A percentile compares a stretch with the other conserved stretches of the same genome.
Evolutionary conservation across 23 tunicate species (phyloP).

Genomic region (Diplosoma virens): DNA sequence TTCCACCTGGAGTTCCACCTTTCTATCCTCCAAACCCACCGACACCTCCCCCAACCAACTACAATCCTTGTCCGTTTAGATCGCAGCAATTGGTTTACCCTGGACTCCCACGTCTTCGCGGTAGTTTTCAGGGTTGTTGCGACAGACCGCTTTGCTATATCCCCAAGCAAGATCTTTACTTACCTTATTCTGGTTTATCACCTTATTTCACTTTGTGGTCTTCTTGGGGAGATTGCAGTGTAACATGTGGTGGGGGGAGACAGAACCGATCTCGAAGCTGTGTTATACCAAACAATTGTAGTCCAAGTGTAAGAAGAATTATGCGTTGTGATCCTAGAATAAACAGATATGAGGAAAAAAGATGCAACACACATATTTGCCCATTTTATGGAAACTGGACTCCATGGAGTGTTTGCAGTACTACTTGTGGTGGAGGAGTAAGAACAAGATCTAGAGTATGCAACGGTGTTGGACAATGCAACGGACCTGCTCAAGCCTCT

Average conservation of each 20-base stretch:
- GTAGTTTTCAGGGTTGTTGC: slow-evolving; percentile 80
- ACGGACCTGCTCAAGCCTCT: neutral
- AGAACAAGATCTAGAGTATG: slow-evolving; percentile 20
- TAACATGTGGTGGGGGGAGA: slow-evolving; percentile 21
- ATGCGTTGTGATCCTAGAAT: too few relatives aligned
- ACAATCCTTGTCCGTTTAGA: slow-evolving; percentile 42
- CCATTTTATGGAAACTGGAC: slow-evolving; percentile 21
- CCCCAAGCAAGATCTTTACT: slow-evolving; percentile 16
- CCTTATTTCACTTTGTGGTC: slow-evolving; percentile 28
- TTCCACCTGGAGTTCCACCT: neutral
- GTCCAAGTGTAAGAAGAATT: too few relatives aligned
- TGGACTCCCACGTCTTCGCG: slow-evolving; percentile 44
- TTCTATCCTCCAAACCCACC: too few relatives aligned
- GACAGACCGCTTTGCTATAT: slow-evolving; percentile 63
- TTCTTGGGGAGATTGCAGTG: slow-evolving; percentile 6
- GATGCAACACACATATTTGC: slow-evolving; percentile 16
- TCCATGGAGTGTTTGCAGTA: slow-evolving; percentile 11
- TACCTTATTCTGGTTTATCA: slow-evolving; percentile 38
- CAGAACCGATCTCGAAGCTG: slow-evolving; percentile 25
- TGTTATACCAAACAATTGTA: too few relatives aligned
- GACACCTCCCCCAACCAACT: neutral
- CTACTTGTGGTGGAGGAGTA: slow-evolving; percentile 29
- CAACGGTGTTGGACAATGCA: neutral
- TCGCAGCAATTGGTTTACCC: neutral
- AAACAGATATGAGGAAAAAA: too few relatives aligned